These are phyloP conservation scores for Agriopis leucophaearia DNA, from an alignment of 2,888 invertebrate species.

Conservation along the genomic window DNA sequence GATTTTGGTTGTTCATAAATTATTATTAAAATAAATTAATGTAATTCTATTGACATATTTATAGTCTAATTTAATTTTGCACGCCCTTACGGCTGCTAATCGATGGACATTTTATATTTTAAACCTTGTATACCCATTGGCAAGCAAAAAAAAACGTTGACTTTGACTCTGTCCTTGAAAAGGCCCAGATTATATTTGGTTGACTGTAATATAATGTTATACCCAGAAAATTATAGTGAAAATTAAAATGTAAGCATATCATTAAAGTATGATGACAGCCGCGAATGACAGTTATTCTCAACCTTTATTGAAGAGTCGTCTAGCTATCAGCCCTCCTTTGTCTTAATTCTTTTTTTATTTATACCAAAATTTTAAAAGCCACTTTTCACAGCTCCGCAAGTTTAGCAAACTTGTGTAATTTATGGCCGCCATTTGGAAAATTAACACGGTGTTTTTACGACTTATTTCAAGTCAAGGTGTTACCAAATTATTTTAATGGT, in stretches of 20 bases:
- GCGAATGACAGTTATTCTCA: not conserved
- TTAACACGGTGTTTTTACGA: conserved; percentile 48
- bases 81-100: too few species aligned
- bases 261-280: not conserved
- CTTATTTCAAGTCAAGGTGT: conserved; percentile 41
- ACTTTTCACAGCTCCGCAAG: conserved; percentile 43
- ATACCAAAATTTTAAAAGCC: conserved; percentile 42
- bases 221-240: too few species aligned
- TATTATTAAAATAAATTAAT: too few species aligned
- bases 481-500: conserved; percentile 33
- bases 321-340: not conserved
- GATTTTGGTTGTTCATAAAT: too few species aligned
- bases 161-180: too few species aligned
- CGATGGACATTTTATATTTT: too few species aligned
- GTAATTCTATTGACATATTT: too few species aligned
- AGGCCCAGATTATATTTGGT: too few species aligned
- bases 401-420: conserved; percentile 47
- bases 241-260: not conserved
- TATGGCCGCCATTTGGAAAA: conserved; percentile 47
- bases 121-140: too few species aligned
- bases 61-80: too few species aligned
- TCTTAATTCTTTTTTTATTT: conserved; percentile 36
- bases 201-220: too few species aligned
- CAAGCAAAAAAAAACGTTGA: too few species aligned
- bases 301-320: conserved; percentile 5